Evolutionary conservation across 2,797 vertebrate genomes (phyloP).

Genomic region (Cottoperca gobio): DNA sequence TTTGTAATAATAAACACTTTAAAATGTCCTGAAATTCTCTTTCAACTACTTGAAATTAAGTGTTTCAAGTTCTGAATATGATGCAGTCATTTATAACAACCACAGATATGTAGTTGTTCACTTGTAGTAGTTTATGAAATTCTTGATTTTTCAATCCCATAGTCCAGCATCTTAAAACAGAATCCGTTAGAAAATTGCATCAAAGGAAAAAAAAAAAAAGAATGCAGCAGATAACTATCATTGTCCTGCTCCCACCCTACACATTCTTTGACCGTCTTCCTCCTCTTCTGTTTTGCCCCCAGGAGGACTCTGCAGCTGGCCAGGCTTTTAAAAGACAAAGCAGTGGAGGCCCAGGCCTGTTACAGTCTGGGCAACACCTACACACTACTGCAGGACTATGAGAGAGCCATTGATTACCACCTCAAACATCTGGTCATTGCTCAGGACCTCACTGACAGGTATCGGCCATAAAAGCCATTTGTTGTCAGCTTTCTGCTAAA

Average conservation of each 20-base stretch:
- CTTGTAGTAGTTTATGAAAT: not conserved
- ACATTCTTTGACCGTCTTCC: conserved; percentile 65
- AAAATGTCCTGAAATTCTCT: not conserved
- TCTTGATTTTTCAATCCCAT: not conserved
- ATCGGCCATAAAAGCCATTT: conserved; percentile 19
- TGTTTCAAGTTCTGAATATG: too few relatives aligned
- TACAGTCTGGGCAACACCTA: conserved; percentile 97
- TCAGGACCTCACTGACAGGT: conserved; percentile 93
- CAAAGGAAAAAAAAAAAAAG: conserved; percentile 14
- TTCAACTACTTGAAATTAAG: not conserved
- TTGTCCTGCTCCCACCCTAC: conserved; percentile 52
- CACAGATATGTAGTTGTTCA: not conserved
- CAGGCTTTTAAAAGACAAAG: conserved; percentile 92
- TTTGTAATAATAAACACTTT: not conserved
- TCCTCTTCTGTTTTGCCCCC: conserved; percentile 53
- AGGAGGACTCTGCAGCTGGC: conserved; percentile 94
- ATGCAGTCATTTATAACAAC: not conserved
- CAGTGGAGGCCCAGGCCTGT: conserved; percentile 96
- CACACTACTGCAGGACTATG: conserved; percentile 95
- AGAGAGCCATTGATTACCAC: conserved; percentile 95
- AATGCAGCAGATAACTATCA: conserved; percentile 48
- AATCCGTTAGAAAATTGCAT: conserved; percentile 19
- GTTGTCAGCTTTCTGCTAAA: conserved; percentile 26
- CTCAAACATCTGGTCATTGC: conserved; percentile 95
- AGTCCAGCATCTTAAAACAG: not conserved